phyloP scores from a whole-genome alignment of 37 sponge, comb jelly and placozoan genomes.

The Hormiphora californensis region DNA sequence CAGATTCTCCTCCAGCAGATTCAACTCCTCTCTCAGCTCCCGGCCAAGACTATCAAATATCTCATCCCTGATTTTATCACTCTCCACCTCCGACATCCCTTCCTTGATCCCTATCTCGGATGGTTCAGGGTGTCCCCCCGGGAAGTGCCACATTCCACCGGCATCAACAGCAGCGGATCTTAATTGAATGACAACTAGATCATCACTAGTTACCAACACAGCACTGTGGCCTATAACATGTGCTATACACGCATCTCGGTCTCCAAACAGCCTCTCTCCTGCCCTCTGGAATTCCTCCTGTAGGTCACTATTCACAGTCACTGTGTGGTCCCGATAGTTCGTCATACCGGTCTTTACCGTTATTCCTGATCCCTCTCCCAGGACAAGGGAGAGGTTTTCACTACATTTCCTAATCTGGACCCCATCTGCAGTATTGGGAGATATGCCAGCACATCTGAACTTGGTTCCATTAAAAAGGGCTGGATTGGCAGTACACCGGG shows the following conservation, averaged over 20 bases:
- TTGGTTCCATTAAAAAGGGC: constrained; percentile 24
- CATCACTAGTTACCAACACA: not conserved
- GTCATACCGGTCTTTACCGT: not conserved
- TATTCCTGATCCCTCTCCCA: too few relatives aligned
- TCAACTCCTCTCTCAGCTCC: constrained; percentile 48
- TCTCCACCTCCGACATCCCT: not conserved
- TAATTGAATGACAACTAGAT: not conserved
- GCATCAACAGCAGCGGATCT: not conserved
- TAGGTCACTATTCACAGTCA: not conserved
- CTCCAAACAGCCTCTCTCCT: not conserved
- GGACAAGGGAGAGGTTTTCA: not conserved
- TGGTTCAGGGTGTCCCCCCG: constrained; percentile 44
- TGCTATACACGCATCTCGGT: constrained; percentile 33
- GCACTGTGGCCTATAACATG: constrained; percentile 12
- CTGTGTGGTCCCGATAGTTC: constrained; percentile 4
- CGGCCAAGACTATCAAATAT: constrained; percentile 9
- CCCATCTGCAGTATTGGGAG: not conserved
- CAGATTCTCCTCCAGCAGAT: not conserved
- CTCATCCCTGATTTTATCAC: not conserved
- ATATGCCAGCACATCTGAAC: constrained; percentile 19
- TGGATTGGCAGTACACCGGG: not conserved
- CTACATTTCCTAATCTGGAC: too few relatives aligned
- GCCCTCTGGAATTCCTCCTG: not conserved
- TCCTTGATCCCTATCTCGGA: constrained; percentile 6
- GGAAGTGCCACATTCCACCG: constrained; percentile 31